phyloP scores from a whole-genome alignment of 2,113 vertebrate species.

The Elanoides forficatus region DNA sequence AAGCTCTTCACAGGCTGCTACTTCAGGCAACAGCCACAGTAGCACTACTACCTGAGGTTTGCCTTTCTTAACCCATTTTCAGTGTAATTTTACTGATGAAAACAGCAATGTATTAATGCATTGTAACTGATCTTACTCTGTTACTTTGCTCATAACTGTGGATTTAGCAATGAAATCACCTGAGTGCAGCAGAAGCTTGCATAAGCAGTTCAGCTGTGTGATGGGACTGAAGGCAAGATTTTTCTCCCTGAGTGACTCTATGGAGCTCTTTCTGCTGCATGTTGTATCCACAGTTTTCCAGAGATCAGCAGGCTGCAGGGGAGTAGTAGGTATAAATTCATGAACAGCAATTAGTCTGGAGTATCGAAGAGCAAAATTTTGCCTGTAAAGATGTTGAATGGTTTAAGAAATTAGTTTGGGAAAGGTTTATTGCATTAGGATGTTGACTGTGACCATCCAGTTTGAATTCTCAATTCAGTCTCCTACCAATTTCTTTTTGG shows the following conservation, averaged over 20 bases:
- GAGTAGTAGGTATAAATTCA: neutral
- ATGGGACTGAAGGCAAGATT: neutral
- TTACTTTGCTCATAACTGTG: neutral
- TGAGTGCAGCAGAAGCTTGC: neutral
- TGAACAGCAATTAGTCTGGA: neutral
- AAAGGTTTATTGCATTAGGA: neutral
- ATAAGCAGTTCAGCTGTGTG: neutral
- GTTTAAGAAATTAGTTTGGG: neutral
- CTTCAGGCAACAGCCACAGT: neutral
- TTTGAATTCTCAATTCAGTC: neutral
- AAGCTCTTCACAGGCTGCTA: neutral
- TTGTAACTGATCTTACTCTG: neutral
- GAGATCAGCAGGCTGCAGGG: neutral
- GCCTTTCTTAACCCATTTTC: neutral
- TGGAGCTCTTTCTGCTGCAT: neutral
- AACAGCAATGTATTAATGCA: neutral
- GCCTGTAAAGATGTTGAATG: neutral
- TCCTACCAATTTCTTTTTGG: neutral
- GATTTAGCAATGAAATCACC: neutral
- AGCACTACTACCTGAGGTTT: neutral
- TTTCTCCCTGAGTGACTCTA: neutral
- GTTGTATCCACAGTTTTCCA: neutral
- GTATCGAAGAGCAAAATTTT: neutral
- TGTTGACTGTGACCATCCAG: neutral
- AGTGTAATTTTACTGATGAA: neutral